Base-by-base conservation (phyloP, 2,797 vertebrate genomes). In the Trachops cirrhosus region DNA sequence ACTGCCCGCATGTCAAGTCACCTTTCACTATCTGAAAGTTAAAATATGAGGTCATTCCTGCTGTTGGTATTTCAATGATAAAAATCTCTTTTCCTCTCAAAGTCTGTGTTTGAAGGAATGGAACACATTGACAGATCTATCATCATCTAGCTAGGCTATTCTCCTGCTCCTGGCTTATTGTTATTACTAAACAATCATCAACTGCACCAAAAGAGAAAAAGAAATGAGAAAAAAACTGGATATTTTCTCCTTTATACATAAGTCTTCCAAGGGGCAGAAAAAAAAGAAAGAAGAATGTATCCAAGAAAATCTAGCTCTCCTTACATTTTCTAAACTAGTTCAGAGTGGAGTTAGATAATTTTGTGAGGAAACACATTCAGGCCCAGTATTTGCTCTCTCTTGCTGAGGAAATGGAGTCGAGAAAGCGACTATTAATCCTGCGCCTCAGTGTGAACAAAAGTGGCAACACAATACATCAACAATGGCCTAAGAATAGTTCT, bases 401-500 rank as follows among this genome's bases (percentile, higher is more conserved):
- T 78, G 86, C 97, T 50, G 78, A 96, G 62, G 0, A 19, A 87
- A 97, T 91, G 90, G 97, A 97, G 96, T 93, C 93, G 94, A 57
- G 95, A 96, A 96, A 95, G 92, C 93, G 97, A 96, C 84, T 94
- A 96, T 98, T 97, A 97, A 96, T 97, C 94, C 91, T 93, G 59
- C 77, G 90, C 91, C 92, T 97, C 87, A 50, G 70, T 91, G 95
- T 74, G 92, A 98, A 98, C 97, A 95, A 96, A 97, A 97, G 97
- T 92, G 96, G 94, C 93, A 97, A 95, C 95, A 95, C 78, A 97
- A 96, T 96, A 95, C 93, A 95, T 97, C 97, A 95, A 94, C 97
- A 98, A 92, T 1, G 86, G 94, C 91, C 97, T 94, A 97, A 96
- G 97, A 98, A 98, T 93, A 94, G 92, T 96, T 97, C 96, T 96